Percentiles rank a stretch among this genome's conserved stretches.
phyloP scores from a whole-genome alignment of 2,113 vertebrate species.

The Sclerurus mexicanus region DNA sequence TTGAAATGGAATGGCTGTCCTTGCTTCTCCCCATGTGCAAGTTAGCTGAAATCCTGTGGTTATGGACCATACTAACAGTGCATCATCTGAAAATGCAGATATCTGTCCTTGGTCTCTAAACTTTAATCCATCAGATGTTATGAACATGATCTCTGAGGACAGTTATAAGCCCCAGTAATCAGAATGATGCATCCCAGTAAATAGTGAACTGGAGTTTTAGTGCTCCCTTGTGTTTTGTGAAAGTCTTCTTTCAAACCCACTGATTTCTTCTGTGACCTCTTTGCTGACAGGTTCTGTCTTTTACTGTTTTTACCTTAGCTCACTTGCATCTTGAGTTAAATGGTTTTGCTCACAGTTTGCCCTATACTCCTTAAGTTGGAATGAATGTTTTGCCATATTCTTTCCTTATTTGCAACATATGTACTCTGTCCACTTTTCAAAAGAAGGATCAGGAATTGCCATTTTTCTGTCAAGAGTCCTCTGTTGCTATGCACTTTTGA shows the following conservation, averaged over 20 bases:
- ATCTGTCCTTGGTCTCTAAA: background rate
- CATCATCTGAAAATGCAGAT: background rate
- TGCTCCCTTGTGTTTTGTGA: background rate
- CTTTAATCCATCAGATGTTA: background rate
- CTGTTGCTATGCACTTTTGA: background rate
- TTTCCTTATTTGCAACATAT: background rate
- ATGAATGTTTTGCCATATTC: background rate
- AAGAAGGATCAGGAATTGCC: background rate
- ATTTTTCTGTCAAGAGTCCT: background rate
- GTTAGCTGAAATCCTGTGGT: background rate
- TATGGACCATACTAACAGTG: background rate
- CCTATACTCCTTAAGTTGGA: background rate
- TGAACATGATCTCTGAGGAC: background rate
- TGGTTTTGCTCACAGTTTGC: background rate
- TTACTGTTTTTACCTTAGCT: background rate
- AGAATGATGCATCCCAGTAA: background rate
- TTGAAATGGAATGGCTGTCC: background rate
- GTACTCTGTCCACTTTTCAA: background rate
- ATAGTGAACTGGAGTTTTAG: background rate
- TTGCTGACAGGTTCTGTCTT: background rate
- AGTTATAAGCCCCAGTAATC: background rate
- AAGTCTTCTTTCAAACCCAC: background rate
- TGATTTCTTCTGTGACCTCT: background rate
- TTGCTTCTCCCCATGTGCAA: background rate
- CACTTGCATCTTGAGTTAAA: background rate